Evolutionary conservation across 2,797 vertebrate genomes (phyloP), one percentile per base, ranked within the genome.

Genomic region (Cuniculus paca): DNA sequence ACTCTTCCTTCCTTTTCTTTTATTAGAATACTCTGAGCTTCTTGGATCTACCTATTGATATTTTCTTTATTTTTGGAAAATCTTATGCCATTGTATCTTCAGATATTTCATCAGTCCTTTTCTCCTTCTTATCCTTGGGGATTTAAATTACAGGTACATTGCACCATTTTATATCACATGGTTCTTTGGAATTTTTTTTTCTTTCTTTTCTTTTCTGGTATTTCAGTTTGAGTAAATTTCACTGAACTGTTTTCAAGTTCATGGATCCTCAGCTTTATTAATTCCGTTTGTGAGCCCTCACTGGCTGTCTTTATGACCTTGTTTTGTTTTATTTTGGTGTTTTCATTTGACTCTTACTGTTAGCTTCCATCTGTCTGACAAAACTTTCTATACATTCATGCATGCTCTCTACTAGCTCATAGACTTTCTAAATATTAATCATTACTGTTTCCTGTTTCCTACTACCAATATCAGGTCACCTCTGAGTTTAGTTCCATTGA

Each of bases 221-320:
- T 82, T 92, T 83, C 28, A 31, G n/a, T 91, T 81, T 84, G 45
- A 58, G 34, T 70, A 52, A 60, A 65, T 94, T 91, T 42, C 78
- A 8, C 42, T 52, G 72, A 85, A 9, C 22, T 72, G 26, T 91
- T 96, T 96, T 78, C 31, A 91, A 61, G 1, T 58, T 63, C 54
- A 61, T 20, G 52, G n/a, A 65, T 52, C 22, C 20, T 90, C 81
- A 42, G 31, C 36, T 10, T 7, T 79, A 8, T 42, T 58, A 56
- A 5, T 80, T 89, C 45, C 88, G 6, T 12, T 90, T 80, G 34
- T 90, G 54, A 96, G n/a, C 4, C 34, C 63, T 80, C 42, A 65
- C 39, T 50, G 45, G 36, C 31, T 63, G 39, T 42, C 48, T 80
- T 72, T 58, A 68, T 61, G 84, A 39, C 10, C n/a, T 58, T 70